Evolutionary conservation across 1,140 invertebrate species (phyloP).

Genomic region (Drosophila obscura): DNA sequence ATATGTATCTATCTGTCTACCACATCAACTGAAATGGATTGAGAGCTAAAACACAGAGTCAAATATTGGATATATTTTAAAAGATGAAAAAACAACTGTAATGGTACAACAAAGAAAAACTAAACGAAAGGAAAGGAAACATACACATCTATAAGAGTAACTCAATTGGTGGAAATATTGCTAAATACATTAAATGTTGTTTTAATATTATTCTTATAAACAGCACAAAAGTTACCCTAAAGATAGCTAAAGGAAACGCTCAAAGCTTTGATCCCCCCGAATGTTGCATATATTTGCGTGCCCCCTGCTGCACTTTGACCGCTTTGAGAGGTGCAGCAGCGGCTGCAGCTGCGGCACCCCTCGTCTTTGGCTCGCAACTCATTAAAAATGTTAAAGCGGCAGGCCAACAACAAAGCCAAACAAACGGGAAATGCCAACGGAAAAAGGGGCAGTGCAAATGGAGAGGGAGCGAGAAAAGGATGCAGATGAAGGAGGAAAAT

Average conservation of each 20-base stretch:
- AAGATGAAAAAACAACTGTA: too few relatives aligned
- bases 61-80: too few relatives aligned
- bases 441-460: not conserved
- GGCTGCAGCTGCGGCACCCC: not conserved
- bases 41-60: too few relatives aligned
- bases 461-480: constrained; percentile 8
- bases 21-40: too few relatives aligned
- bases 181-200: too few relatives aligned
- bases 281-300: not conserved
- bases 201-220: too few relatives aligned
- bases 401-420: constrained; percentile 38
- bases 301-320: not conserved
- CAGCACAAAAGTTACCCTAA: too few relatives aligned
- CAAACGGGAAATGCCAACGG: constrained; percentile 18
- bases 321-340: constrained; percentile 26
- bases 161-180: too few relatives aligned
- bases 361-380: constrained; percentile 45
- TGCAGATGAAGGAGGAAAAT: constrained; percentile 40
- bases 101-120: too few relatives aligned
- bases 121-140: too few relatives aligned
- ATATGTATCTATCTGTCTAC: too few relatives aligned
- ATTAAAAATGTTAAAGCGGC: constrained; percentile 55
- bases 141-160: too few relatives aligned
- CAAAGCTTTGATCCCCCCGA: constrained; percentile 24
- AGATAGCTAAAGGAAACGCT: constrained; percentile 2